phyloP scores from a whole-genome alignment of 2,113 vertebrate genomes.

The Macheiramphus alcinus region DNA sequence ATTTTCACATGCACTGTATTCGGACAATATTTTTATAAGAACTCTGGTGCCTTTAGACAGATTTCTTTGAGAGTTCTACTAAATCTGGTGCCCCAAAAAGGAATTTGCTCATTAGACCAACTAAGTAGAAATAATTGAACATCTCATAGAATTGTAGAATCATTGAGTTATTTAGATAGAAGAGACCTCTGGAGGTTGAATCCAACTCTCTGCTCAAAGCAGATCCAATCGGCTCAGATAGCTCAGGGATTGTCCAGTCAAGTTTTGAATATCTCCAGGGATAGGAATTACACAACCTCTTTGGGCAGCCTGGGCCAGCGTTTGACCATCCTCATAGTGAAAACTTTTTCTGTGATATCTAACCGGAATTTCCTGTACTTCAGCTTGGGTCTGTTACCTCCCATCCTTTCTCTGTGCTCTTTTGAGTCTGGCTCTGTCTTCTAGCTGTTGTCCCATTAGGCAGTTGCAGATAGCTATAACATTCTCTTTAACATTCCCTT shows the following conservation, averaged over 20 bases:
- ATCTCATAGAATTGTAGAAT: background rate
- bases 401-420: background rate
- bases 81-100: background rate
- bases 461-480: background rate
- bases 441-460: background rate
- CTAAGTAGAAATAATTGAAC: background rate
- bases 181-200: background rate
- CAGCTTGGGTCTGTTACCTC: background rate
- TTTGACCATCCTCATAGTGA: background rate
- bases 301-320: background rate
- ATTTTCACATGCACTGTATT: background rate
- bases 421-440: background rate
- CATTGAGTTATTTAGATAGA: background rate
- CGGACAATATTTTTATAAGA: background rate
- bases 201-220: background rate
- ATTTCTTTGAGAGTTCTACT: background rate
- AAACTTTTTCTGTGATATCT: background rate
- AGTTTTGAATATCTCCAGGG: background rate
- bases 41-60: background rate
- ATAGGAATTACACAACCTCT: background rate
- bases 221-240: background rate
- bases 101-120: background rate
- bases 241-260: fast-evolving
- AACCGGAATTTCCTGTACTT: background rate
- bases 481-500: background rate